Evolutionary conservation across 2,113 vertebrate genomes (phyloP).

Genomic region (Dunckerocampus dactyliophorus): DNA sequence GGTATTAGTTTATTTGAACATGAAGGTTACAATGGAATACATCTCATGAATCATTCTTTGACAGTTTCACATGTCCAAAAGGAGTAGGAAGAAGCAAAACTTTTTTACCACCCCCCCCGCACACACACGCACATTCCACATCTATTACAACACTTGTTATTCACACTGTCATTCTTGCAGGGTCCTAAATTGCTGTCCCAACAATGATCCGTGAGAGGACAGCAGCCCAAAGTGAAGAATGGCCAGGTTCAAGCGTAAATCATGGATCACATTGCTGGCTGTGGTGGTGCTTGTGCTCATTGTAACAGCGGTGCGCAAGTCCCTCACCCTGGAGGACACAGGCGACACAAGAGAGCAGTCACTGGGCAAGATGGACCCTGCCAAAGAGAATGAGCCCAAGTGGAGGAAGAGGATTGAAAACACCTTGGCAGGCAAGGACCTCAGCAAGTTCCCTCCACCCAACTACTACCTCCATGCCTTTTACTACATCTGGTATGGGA

Average conservation of each 20-base stretch:
- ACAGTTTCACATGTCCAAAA: no score
- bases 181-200: conserved; percentile 2
- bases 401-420: conserved; percentile 51
- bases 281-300: conserved; percentile 82
- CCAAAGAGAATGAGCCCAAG: conserved; percentile 30
- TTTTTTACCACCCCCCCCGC: no score
- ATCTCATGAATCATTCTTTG: no score
- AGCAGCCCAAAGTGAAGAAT: conserved; percentile 66
- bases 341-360: conserved; percentile 38
- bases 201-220: conserved; percentile 37
- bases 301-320: conserved; percentile 84
- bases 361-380: conserved; percentile 70
- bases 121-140: no score
- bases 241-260: conserved; percentile 88
- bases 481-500: conserved; percentile 95
- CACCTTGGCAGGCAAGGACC: conserved; percentile 26
- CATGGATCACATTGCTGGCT: conserved; percentile 78
- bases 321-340: conserved; percentile 77
- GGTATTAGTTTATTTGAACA: no score
- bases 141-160: no score
- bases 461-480: conserved; percentile 93
- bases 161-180: no score
- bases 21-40: no score
- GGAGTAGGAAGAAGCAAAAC: no score
- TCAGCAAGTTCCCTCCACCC: conserved; percentile 75